Evolutionary conservation across 92 coral and sea anemone species (phyloP).

Genomic region (Porites evermanni): DNA sequence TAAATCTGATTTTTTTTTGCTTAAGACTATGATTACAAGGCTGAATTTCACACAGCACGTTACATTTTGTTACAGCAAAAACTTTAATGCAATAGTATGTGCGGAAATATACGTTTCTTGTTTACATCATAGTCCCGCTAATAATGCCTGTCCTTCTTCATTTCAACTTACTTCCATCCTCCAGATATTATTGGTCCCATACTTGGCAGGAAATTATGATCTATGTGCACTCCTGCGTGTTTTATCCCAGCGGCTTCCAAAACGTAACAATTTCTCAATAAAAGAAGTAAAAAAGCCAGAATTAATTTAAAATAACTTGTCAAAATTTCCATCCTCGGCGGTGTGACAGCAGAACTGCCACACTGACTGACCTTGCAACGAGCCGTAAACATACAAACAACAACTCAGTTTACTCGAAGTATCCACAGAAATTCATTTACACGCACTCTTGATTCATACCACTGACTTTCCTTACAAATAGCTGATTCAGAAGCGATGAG

Average conservation of each 20-base stretch:
- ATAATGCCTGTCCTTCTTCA: neutral
- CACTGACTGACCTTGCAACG: too few relatives aligned
- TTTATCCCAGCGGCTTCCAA: neutral
- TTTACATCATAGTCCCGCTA: neutral
- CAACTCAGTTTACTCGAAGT: too few relatives aligned
- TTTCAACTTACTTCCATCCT: neutral
- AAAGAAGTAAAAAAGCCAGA: neutral
- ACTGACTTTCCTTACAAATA: conserved; percentile 48
- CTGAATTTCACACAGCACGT: neutral
- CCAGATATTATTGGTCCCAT: neutral
- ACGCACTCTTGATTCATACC: too few relatives aligned
- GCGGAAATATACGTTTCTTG: neutral
- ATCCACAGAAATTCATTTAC: too few relatives aligned
- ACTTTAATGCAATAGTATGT: neutral
- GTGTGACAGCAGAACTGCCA: too few relatives aligned
- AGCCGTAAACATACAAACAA: too few relatives aligned
- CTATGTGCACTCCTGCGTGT: neutral
- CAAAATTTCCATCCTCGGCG: neutral
- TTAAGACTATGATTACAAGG: neutral
- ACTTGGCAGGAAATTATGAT: neutral
- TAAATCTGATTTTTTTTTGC: neutral
- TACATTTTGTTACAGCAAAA: neutral
- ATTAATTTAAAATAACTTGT: neutral
- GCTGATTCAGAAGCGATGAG: conserved; percentile 9
- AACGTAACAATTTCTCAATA: neutral